These are phyloP conservation scores for Onychomys arenicola DNA, from an alignment of 2,797 vertebrate species.

Conservation along the genomic window DNA sequence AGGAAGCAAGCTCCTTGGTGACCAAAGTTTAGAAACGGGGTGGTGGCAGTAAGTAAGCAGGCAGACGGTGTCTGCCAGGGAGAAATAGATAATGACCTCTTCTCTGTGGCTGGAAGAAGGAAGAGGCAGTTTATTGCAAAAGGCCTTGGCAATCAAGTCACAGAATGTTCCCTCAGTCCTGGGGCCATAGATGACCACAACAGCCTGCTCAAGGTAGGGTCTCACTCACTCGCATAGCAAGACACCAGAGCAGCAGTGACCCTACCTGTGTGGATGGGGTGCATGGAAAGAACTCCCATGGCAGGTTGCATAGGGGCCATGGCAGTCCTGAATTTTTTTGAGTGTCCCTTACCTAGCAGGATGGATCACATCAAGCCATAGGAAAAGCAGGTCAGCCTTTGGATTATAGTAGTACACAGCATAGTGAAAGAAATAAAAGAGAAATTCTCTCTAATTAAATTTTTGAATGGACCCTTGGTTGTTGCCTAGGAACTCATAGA, in stretches of 20 bases:
- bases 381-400: neutral
- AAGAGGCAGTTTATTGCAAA: neutral
- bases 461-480: neutral
- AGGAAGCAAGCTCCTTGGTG: neutral
- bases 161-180: neutral
- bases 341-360: neutral
- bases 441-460: neutral
- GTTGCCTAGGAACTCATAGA: neutral
- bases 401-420: neutral
- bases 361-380: neutral
- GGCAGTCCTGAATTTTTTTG: neutral
- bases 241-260: neutral
- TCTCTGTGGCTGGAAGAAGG: neutral
- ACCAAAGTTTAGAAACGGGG: neutral
- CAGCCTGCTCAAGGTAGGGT: neutral
- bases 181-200: neutral
- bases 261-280: neutral
- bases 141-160: neutral
- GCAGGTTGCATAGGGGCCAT: too few species aligned
- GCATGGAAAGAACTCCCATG: neutral
- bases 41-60: neutral
- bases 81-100: neutral
- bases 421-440: neutral
- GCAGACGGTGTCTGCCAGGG: neutral
- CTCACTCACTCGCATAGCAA: neutral